Conservation (phyloP, 2,113 vertebrate species). For the Zosterops japonicus region DNA sequence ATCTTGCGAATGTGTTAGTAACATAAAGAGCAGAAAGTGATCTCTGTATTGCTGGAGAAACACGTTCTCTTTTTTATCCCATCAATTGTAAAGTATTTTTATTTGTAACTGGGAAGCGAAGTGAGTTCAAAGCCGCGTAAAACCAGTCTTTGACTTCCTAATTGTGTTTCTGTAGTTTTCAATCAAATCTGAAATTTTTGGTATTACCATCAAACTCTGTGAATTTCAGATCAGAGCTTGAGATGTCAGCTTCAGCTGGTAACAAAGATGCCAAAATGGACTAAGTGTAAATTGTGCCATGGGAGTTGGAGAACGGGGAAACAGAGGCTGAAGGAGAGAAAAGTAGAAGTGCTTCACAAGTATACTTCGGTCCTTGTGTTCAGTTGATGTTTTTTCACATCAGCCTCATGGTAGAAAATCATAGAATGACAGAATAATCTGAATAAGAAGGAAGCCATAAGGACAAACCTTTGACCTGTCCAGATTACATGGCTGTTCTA, state of each 20-base stretch:
- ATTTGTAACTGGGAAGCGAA: background rate
- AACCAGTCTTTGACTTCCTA: background rate
- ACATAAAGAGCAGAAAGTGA: background rate
- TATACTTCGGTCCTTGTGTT: background rate
- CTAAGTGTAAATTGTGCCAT: rapidly evolving
- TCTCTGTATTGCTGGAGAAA: background rate
- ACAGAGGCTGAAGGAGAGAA: background rate
- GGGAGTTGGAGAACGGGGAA: background rate
- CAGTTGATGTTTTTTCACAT: rapidly evolving
- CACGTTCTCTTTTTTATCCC: background rate
- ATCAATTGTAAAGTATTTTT: background rate
- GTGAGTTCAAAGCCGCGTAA: background rate
- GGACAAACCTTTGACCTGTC: background rate
- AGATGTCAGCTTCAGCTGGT: background rate
- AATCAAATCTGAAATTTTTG: background rate
- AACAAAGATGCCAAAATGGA: background rate
- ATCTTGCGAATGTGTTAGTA: background rate
- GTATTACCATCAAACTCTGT: background rate
- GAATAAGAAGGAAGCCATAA: background rate
- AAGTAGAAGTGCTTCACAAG: background rate
- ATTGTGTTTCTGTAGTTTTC: background rate
- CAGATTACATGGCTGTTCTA: background rate
- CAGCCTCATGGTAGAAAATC: background rate
- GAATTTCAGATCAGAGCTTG: background rate
- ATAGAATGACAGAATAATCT: background rate